Base-by-base conservation (phyloP, 1,140 invertebrate species). In the Drosophila pandora region DNA sequence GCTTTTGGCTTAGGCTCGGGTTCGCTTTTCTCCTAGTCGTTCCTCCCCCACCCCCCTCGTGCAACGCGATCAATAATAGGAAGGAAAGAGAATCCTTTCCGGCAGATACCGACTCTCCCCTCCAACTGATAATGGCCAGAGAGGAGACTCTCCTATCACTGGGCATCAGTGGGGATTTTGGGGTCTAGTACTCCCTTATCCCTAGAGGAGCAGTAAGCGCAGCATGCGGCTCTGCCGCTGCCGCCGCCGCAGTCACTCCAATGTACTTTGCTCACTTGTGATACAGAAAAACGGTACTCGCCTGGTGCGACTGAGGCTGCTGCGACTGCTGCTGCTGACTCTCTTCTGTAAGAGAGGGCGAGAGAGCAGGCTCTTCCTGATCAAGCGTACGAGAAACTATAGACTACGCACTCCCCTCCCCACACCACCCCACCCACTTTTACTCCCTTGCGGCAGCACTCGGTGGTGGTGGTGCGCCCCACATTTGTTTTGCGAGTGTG, bases 201-300 rank as follows among this genome's bases (percentile, higher is more conserved):
- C 39, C 34, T 22, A 28, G 28, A 34, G 39, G 34, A 17, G 47
- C 58, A 73, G n/a, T 23, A 21, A 73, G 73, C 58, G 69, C 69
- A 74, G 59, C 71, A 74, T 74, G 71, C 71, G 65, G 50, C 70
- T 55, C 45, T 55, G 3, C 34, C 2, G 69, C 23, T 49, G 52
- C 63, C 48, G 17, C 45, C 25, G 65, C 22, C 37, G 34, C 48
- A 32, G n/a, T 17, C 17, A 17, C 17, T 17, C 43, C 45, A n/a
- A 57, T 74, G 71, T 75, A 75, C 71, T 76, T 68, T 76, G 61
- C 60, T 75, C 60, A 75, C 71, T 75, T 75, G 41, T 43, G 70
- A 75, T 75, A 75, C 71, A 75, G 53, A 75, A 65, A 75, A 75
- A 75, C 71, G 41, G 71, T 75, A 58, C 71, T 75, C 71, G 53